phyloP scores from a whole-genome alignment of 2,113 vertebrate species.

The Craseonycteris thonglongyai region DNA sequence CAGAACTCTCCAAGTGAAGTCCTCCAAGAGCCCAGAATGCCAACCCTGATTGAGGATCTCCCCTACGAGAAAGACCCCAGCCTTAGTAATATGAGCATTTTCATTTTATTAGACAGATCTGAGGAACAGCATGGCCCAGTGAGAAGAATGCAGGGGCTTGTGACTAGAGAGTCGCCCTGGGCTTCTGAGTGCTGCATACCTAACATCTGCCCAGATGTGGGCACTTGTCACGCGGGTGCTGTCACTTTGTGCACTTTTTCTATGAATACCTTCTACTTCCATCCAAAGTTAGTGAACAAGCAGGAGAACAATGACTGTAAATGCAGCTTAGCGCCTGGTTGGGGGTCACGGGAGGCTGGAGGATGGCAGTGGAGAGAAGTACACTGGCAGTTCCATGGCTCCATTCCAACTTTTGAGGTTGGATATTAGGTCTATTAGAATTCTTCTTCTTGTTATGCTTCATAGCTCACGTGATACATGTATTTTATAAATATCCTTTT shows the following conservation, averaged over 20 bases:
- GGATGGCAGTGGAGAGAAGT: not conserved
- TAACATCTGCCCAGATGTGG: not conserved
- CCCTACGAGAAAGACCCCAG: not conserved
- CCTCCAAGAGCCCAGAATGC: not conserved
- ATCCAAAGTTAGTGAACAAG: not conserved
- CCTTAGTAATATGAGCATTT: not conserved
- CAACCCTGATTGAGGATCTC: not conserved
- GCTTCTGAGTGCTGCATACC: not conserved
- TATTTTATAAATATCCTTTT: not conserved
- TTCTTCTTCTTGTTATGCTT: not conserved
- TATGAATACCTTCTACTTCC: not conserved
- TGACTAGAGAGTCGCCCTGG: too few species aligned
- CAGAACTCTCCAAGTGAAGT: not conserved
- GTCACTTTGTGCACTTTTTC: not conserved
- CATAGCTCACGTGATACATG: not conserved
- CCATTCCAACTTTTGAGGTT: not conserved
- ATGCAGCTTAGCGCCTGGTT: rapidly evolving
- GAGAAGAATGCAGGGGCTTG: not conserved
- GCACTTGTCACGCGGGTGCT: not conserved
- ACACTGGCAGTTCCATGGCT: rapidly evolving
- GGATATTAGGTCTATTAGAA: not conserved
- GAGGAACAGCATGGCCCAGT: not conserved
- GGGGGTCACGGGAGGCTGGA: not conserved
- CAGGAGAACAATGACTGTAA: not conserved
- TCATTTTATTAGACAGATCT: not conserved